phyloP scores from a whole-genome alignment of 35 echinoderm and acorn worm species.

The Lytechinus pictus region DNA sequence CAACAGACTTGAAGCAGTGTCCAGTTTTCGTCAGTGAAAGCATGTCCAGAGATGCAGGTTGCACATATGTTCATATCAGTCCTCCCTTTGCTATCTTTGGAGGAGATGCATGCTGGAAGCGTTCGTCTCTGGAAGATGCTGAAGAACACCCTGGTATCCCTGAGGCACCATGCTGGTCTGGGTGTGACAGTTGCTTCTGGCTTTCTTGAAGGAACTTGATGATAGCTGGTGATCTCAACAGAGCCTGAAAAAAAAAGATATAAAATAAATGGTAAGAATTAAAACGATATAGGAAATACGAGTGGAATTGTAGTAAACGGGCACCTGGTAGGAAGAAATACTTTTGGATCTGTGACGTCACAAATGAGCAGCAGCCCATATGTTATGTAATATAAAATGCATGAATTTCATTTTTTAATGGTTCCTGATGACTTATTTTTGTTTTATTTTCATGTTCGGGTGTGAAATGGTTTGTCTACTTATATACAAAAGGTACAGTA shows the following conservation, averaged over 20 bases:
- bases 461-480: too few relatives aligned
- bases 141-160: background rate
- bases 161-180: background rate
- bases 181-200: conserved; percentile 29
- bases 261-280: background rate
- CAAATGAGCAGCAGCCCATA: too few relatives aligned
- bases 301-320: too few relatives aligned
- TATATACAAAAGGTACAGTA: too few relatives aligned
- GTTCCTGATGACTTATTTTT: too few relatives aligned
- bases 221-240: conserved; percentile 37
- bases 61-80: background rate
- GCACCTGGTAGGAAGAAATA: too few relatives aligned
- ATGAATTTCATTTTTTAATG: too few relatives aligned
- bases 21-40: background rate
- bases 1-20: too few relatives aligned
- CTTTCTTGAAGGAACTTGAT: conserved; percentile 45
- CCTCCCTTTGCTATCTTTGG: background rate
- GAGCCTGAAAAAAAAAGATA: conserved; percentile 12
- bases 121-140: background rate
- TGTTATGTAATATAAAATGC: too few relatives aligned
- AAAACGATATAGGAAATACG: too few relatives aligned
- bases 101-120: background rate
- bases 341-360: too few relatives aligned
- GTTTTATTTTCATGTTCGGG: too few relatives aligned
- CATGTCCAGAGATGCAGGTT: background rate